Conservation (phyloP, 1,140 invertebrate species). For the Drosophila nigromelanica region DNA sequence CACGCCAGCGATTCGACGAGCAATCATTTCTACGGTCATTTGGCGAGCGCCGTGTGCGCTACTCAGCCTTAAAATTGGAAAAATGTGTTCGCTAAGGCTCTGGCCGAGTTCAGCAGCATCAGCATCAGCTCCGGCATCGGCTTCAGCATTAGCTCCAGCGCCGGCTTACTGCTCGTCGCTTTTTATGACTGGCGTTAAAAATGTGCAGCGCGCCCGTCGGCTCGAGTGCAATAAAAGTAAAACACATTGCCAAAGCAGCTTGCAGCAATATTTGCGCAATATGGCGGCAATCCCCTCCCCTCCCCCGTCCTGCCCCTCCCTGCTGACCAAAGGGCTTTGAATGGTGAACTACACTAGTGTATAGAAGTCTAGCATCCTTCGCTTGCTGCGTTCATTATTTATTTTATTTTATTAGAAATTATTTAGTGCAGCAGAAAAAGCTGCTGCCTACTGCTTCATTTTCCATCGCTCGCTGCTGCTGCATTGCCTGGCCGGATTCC, state of each 20-base stretch:
- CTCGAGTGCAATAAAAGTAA: slow-evolving; percentile 81
- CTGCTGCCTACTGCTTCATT: slow-evolving; percentile 23
- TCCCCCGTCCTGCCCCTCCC: background rate
- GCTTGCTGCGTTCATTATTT: slow-evolving; percentile 76
- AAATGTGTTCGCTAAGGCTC: slow-evolving; percentile 62
- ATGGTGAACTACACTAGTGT: background rate
- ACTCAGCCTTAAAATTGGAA: slow-evolving; percentile 82
- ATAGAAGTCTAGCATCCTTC: slow-evolving; percentile 43
- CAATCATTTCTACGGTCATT: slow-evolving; percentile 81
- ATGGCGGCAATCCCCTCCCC: slow-evolving; percentile 43
- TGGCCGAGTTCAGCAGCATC: background rate
- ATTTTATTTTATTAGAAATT: slow-evolving; percentile 83
- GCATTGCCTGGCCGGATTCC: slow-evolving; percentile 58
- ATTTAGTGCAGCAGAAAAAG: slow-evolving; percentile 64
- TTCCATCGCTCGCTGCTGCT: slow-evolving; percentile 4
- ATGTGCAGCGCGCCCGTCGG: slow-evolving; percentile 74
- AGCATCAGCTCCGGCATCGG: background rate
- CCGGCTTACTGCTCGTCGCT: slow-evolving; percentile 63
- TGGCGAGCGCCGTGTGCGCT: slow-evolving; percentile 74
- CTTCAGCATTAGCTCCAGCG: slow-evolving; percentile 1
- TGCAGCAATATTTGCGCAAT: slow-evolving; percentile 81
- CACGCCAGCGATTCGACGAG: slow-evolving; percentile 41
- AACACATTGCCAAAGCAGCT: slow-evolving; percentile 81
- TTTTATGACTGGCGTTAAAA: slow-evolving; percentile 80
- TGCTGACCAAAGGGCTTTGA: background rate